These are phyloP conservation scores for Mesoclemmys tuberculata DNA, from an alignment of 2,113 vertebrate species.

Conservation along the genomic window DNA sequence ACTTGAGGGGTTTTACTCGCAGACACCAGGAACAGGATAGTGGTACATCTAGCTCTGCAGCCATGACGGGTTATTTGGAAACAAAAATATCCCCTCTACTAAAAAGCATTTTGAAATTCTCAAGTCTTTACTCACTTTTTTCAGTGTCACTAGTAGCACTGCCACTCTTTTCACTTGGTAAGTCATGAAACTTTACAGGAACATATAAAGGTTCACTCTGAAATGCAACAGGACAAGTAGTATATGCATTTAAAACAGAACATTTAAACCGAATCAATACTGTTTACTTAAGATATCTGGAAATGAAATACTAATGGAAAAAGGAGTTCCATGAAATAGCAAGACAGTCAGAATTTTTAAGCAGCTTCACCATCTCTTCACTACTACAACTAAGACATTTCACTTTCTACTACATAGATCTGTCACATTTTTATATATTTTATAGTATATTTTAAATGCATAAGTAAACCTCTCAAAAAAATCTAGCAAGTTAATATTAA, in stretches of 20 bases:
- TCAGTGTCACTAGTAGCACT: constrained; percentile 80
- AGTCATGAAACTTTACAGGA: constrained; percentile 95
- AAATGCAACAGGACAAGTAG: constrained; percentile 57
- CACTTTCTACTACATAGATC: background rate
- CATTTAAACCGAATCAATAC: constrained; percentile 23
- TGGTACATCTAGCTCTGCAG: background rate
- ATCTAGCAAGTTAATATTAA: background rate
- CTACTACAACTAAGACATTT: background rate
- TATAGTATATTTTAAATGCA: background rate
- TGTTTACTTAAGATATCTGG: background rate
- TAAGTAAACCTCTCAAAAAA: background rate
- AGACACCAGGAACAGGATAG: background rate
- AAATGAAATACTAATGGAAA: background rate
- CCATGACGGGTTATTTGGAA: background rate
- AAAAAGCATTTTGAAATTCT: constrained; percentile 38
- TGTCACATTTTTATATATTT: background rate
- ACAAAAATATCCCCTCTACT: background rate
- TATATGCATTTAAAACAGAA: constrained; percentile 36
- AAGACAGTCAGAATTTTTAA: background rate
- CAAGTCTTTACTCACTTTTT: constrained; percentile 84
- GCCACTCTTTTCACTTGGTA: constrained; percentile 83
- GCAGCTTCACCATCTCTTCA: background rate
- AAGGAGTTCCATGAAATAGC: background rate
- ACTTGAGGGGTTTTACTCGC: background rate
- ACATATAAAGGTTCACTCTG: constrained; percentile 97